Conservation (phyloP, 2,797 vertebrate species). For the Momotus momota region DNA sequence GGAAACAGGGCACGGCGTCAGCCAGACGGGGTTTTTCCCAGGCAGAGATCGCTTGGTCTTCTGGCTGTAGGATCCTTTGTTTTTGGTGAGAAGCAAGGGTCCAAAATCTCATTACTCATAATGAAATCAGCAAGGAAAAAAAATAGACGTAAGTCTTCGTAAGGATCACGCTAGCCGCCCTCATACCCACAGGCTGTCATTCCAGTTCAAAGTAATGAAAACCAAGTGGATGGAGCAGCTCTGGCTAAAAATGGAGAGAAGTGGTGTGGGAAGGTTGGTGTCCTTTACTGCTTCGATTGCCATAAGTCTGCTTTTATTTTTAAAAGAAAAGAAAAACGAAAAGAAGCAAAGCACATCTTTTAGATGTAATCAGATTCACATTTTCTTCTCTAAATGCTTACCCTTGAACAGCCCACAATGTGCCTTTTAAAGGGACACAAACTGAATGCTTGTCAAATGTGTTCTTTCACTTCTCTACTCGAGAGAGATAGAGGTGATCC, state of each 20-base stretch:
- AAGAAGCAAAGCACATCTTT: not conserved
- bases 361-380: not conserved
- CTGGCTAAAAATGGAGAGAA: not conserved
- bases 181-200: not conserved
- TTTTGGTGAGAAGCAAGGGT: not conserved
- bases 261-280: not conserved
- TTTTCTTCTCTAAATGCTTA: not conserved
- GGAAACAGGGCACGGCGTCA: not conserved
- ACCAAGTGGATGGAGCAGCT: not conserved
- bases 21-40: not conserved
- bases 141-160: rapidly evolving
- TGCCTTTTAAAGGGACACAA: not conserved
- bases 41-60: not conserved
- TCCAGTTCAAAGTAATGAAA: not conserved
- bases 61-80: not conserved
- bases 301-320: not conserved
- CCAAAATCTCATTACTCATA: not conserved
- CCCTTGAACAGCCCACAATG: not conserved
- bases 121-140: not conserved
- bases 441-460: not conserved
- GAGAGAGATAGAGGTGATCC: not conserved
- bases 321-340: not conserved
- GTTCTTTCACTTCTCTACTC: not conserved
- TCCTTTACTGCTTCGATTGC: not conserved
- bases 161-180: not conserved